Base-by-base conservation (phyloP, 2,797 vertebrate genomes). In the Poecile montanus region DNA sequence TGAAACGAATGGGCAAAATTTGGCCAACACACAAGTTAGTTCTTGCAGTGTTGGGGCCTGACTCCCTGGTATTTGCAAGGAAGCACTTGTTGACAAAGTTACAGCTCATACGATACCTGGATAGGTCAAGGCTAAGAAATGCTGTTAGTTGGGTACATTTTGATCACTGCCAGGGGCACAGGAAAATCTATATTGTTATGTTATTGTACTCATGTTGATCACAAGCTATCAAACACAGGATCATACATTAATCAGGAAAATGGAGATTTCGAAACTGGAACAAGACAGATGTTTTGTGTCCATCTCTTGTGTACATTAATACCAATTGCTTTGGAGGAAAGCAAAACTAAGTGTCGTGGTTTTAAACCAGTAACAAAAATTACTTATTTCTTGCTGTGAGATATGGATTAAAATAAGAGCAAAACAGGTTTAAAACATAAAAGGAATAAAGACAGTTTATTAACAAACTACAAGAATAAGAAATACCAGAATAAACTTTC, bases 31-130 rank as follows among this genome's bases (percentile, higher is more conserved):
- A 2, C 13, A 29, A 60, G 27, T 15, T 47, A 40, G 22, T 27
- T 34, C 26, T 51, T 77, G 57, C 42, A 71, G 27, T 1, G 0
- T 0, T 20, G 32, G 16, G 13, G 6, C 2, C 11, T 86, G 30
- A 42, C 34, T 88, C 17, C 0, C 0, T 54, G 9, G 17, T 29
- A 36, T 74, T 88, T 93, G 13, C 15, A 68, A 77, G 29, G 29
- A 85, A 63, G 10, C 2, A 25, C 9, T 73, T 56, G 3, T 6
- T 62, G 45, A n/a, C 45, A 79, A 71, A 71, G 6, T 13, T 36
- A 8, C 11, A 61, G 29, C 9, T 85, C 57, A 45, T 36, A 58
- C 40, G 47, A 26, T 36, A 23, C 19, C 29, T 80, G 42, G 5
- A 26, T 65, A 44, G 27, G 21, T 51, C 45, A 67, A 88, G 17